Evolutionary conservation across 2,888 invertebrate species (phyloP).

Genomic region (Tineola bisselliella): DNA sequence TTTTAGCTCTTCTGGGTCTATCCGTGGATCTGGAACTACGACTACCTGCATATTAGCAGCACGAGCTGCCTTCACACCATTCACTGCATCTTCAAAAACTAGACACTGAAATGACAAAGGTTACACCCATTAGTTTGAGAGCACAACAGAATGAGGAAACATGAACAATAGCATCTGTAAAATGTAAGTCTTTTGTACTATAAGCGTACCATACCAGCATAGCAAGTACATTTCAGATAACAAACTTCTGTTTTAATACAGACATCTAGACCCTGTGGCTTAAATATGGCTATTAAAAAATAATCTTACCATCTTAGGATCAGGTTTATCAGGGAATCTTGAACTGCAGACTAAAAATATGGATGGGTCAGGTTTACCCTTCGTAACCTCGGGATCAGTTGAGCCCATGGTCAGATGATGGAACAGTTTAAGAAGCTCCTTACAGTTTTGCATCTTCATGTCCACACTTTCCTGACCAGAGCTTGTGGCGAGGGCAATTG

Average conservation of each 20-base stretch:
- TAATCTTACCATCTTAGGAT: slow-evolving; percentile 64
- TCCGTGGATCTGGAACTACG: slow-evolving; percentile 75
- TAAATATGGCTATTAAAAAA: too few relatives aligned
- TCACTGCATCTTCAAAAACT: slow-evolving; percentile 92
- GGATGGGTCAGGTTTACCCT: slow-evolving; percentile 89
- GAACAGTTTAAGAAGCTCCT: slow-evolving; percentile 73
- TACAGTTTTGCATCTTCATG: slow-evolving; percentile 73
- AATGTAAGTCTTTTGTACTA: too few relatives aligned
- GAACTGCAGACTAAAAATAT: slow-evolving; percentile 82
- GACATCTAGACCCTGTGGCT: too few relatives aligned
- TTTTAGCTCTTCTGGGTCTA: slow-evolving; percentile 30
- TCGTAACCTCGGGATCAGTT: slow-evolving; percentile 82
- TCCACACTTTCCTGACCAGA: slow-evolving; percentile 77
- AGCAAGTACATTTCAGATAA: too few relatives aligned
- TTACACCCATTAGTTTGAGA: too few relatives aligned
- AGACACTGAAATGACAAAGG: slow-evolving; percentile 68
- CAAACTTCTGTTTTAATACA: too few relatives aligned
- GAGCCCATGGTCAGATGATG: slow-evolving; percentile 82
- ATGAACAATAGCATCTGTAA: too few relatives aligned
- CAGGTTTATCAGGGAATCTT: slow-evolving; percentile 74
- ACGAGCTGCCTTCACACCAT: slow-evolving; percentile 81
- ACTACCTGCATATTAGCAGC: slow-evolving; percentile 88
- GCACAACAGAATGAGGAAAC: too few relatives aligned
- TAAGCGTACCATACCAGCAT: too few relatives aligned
- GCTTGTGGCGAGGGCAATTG: slow-evolving; percentile 89